phyloP scores from a whole-genome alignment of 2,888 invertebrate species.

The Microplitis manilae region DNA sequence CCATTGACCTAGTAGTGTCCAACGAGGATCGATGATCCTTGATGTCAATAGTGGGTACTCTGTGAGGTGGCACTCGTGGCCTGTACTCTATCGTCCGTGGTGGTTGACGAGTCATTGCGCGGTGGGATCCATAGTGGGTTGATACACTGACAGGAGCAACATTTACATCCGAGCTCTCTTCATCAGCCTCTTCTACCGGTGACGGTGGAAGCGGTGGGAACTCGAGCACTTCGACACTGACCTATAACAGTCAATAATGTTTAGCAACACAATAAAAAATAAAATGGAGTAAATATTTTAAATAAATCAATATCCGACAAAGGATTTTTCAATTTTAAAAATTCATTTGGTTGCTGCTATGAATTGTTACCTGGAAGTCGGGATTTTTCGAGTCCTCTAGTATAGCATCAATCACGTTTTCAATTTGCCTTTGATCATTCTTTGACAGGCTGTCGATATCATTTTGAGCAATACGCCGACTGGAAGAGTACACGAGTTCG shows the following conservation, averaged over 20 bases:
- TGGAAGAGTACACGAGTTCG: constrained; percentile 61
- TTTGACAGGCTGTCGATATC: constrained; percentile 41
- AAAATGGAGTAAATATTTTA: constrained; percentile 9
- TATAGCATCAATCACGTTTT: constrained; percentile 70
- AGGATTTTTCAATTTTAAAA: constrained; percentile 12
- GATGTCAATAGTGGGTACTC: constrained; percentile 68
- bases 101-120: constrained; percentile 53
- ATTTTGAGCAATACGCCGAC: constrained; percentile 53
- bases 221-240: constrained; percentile 79
- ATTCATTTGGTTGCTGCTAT: constrained; percentile 3
- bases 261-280: neutral
- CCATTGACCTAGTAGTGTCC: constrained; percentile 89
- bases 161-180: constrained; percentile 80
- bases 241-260: constrained; percentile 51
- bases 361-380: constrained; percentile 67
- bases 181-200: constrained; percentile 85
- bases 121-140: constrained; percentile 30
- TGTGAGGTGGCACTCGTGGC: constrained; percentile 83
- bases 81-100: constrained; percentile 67
- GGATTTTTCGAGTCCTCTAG: constrained; percentile 70
- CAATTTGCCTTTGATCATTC: constrained; percentile 70
- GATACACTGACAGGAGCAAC: constrained; percentile 47
- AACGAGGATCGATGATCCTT: constrained; percentile 74
- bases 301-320: neutral
- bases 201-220: constrained; percentile 88